Base-by-base conservation (phyloP, 30 jellyfish, hydroid and myxozoan species). In the Pseudorhiza aurosa region DNA sequence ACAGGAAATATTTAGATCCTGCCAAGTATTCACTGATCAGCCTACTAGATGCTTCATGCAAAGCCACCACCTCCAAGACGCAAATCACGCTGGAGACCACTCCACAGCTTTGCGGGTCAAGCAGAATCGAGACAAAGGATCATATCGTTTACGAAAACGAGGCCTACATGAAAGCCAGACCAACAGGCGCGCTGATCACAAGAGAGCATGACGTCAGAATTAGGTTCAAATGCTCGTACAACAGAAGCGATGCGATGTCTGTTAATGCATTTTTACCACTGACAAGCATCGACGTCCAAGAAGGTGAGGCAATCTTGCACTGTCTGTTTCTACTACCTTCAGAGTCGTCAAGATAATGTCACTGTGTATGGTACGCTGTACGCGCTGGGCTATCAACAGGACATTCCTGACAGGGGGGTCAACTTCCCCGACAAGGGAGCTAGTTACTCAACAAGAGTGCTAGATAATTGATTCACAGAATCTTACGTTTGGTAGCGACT, bases 81-180 rank as follows among this genome's bases (percentile, higher is more conserved):
- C 55, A 77, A 19, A 53, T 58, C 71, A 44, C 69, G 4, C 69
- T 77, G 56, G 89, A 39, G 17, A 58, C 72, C 24, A 26, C 26
- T n/a, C 76, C 76, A 21, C 64, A 77, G 62, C 9, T 24, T 0
- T 77, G 89, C 30, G 89, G 89, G 11, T 36, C 89, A 5, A 58
- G 12, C 28, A 31, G 46, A 33, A 9, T 25, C 21, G 81, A 77
- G 55, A 58, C 79, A 15, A 51, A 58, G 1, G 67, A 40, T 24
- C 29, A 77, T 25, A 45, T 77, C 58, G 53, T 77, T 36, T 77
- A 77, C 72, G 40, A 35, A 19, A 77, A 77, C 76, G 89, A 53
- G 65, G 89, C 60, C 35, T 45, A n/a, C 32, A 60, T 77, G 72
- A 62, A 33, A 40, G 79, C 89, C 0, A 37, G 30, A 17, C 78